Base-by-base conservation (phyloP, 2,113 vertebrate species). In the Fregata magnificens region DNA sequence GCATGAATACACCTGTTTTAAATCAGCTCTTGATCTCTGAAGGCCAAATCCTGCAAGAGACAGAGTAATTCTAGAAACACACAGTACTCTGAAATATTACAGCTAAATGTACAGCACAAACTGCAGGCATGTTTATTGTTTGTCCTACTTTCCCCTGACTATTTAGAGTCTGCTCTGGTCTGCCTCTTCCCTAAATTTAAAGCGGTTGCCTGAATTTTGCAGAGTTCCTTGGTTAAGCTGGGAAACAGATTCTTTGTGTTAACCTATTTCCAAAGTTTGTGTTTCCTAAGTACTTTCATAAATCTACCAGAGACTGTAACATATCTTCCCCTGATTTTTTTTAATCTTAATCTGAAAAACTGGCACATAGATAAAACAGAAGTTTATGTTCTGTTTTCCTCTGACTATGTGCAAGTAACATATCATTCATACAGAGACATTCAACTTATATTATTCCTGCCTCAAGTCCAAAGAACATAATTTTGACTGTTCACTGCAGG, bases 401-500 rank as follows among this genome's bases (percentile, higher is more conserved):
- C 67, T 59, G 63, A 95, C 55, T 91, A 70, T 83, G 50, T 82
- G 49, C 91, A 90, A 95, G 67, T 32, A 95, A 91, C 32, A 3
- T 86, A 93, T 83, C 77, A 91, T 55, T 97, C 91, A 93, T 24
- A 70, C 53, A 81, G 58, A 93, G 81, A 82, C 44, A 44, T 86
- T 82, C 45, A 77, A 70, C 5, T 4, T 78, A 7, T 40, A 91
- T 93, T 90, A 92, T 88, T 96, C 84, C 93, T 96, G 85, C 95
- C 87, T 91, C 42, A 47, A 83, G 87, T 95, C 93, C 94, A 97
- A 96, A 93, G 79, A 96, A 95, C 89, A 52, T 88, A 95, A 91
- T 96, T 96, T 91, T 88, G 71, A 93, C 89, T 94, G 90, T 90
- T 96, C 89, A 52, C 67, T 78, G 89, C 26, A 44, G 95, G 63